These are phyloP conservation scores for Tragelaphus imberbis DNA, from an alignment of 2,113 vertebrate genomes.

Conservation along the genomic window DNA sequence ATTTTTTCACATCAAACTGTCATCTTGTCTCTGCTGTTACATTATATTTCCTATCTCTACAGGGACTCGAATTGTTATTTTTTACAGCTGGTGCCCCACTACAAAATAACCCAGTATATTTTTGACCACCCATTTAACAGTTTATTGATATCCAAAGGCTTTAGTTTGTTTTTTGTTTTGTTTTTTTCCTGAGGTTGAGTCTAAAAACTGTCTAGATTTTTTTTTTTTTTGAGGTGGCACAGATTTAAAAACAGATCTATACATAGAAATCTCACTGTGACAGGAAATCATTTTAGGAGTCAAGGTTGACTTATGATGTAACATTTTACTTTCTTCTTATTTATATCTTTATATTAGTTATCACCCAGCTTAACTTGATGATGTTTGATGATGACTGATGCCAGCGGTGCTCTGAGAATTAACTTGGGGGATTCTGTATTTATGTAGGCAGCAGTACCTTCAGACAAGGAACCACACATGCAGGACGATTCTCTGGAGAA, in stretches of 20 bases:
- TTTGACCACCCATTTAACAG: constrained; percentile 44
- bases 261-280: background rate
- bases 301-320: background rate
- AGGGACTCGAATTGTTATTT: constrained; percentile 61
- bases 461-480: background rate
- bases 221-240: background rate
- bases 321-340: background rate
- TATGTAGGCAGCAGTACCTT: background rate
- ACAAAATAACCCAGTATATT: constrained; percentile 46
- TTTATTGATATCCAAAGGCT: constrained; percentile 16
- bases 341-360: background rate
- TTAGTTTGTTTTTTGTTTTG: background rate
- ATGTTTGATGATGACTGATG: background rate
- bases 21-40: constrained; percentile 61
- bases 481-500: background rate
- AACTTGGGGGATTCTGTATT: background rate
- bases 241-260: background rate
- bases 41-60: constrained; percentile 69
- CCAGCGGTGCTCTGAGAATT: background rate
- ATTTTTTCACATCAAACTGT: constrained; percentile 70
- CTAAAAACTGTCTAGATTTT: background rate
- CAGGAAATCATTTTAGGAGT: background rate
- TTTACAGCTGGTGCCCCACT: constrained; percentile 42
- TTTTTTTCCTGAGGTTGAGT: background rate
- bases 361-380: background rate